Evolutionary conservation across 2,113 vertebrate species (phyloP), one percentile per base, ranked within the genome.

Genomic region (Mugil cephalus): DNA sequence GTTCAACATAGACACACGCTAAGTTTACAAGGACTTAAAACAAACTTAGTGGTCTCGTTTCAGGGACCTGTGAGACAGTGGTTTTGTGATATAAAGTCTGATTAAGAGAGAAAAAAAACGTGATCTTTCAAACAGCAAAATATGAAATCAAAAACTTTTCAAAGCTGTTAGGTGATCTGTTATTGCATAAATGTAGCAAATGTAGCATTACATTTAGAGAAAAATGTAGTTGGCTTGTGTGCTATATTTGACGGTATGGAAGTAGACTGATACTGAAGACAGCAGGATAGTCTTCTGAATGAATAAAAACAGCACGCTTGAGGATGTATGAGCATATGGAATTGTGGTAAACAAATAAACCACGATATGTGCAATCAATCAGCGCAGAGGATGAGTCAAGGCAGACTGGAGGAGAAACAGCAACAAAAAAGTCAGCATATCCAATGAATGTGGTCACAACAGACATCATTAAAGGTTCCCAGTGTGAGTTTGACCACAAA

Each of bases 1-100:
- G 74, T 69, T 55, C 58, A 19, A 39, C 17, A 47, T 19, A 45
- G 64, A 76, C 78, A 83, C 68, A 64, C 18, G 55, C 69, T 7
- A 71, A 7, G 82, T 87, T 90, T 87, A 89, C 76, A 85, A 78
- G 54, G 84, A 82, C 77, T 67, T 81, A 69, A 91, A 89, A 90
- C 87, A 91, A 92, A 90, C 21, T 15, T 7, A 35, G 56, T 12
- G 60, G 76, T 88, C 68, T 67, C 61, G 69, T 89, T 89, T 84
- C 76, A 82, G 47, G 54, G 63, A n/a, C 61, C 68, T 79, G 67
- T 18, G 46, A 83, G 74, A 77, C 78, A 70, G 50, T 50, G 70
- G 42, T 71, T 79, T 82, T 53, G 34, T 39, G 63, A 80, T 69
- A 55, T 4, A 39, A 52, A 19, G 56, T 66, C 73, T 66, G 78